Evolutionary conservation across 2,113 vertebrate genomes (phyloP).

Genomic region (Laterallus jamaicensis): DNA sequence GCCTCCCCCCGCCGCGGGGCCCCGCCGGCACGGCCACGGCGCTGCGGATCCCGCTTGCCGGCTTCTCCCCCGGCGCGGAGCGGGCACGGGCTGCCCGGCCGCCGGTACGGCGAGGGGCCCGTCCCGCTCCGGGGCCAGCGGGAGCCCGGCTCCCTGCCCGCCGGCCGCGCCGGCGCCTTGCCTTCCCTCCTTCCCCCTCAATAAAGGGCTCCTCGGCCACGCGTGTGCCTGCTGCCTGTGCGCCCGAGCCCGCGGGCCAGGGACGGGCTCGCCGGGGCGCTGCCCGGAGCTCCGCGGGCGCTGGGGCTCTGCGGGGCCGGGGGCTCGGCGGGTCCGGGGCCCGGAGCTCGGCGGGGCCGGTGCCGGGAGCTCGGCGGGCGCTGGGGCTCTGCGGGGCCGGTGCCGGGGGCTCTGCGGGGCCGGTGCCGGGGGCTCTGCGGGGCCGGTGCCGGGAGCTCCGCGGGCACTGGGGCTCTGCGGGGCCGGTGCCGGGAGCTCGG

Average conservation of each 20-base stretch:
- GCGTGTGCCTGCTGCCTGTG: background rate
- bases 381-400: too few species aligned
- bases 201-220: background rate
- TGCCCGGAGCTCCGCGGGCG: too few species aligned
- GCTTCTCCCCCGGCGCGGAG: background rate
- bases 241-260: background rate
- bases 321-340: too few species aligned
- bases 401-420: too few species aligned
- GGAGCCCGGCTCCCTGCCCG: background rate
- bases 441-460: too few species aligned
- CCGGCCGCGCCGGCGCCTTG: background rate
- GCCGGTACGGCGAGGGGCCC: background rate
- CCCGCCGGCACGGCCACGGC: accelerated
- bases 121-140: background rate
- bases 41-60: background rate
- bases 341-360: too few species aligned
- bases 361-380: too few species aligned
- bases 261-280: background rate
- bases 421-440: too few species aligned
- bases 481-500: too few species aligned
- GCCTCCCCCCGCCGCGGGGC: background rate
- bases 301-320: background rate
- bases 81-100: background rate
- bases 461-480: too few species aligned
- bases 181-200: background rate